A percentile compares a stretch with the other conserved stretches of the same genome.
Evolutionary conservation across 1,140 invertebrate species (phyloP).

Genomic region (Conus ventricosus): DNA sequence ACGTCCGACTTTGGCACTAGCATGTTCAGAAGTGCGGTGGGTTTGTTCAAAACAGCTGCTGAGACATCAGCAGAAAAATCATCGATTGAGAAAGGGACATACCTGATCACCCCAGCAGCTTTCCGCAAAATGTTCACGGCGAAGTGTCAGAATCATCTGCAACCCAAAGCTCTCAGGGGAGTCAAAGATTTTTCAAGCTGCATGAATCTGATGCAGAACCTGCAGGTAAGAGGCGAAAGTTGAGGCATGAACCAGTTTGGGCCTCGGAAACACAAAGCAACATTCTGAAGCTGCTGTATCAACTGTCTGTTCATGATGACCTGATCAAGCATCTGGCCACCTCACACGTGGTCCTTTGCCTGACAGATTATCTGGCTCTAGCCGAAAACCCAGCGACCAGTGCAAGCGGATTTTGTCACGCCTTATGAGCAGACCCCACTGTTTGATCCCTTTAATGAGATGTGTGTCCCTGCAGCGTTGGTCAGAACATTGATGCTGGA

Average conservation of each 20-base stretch:
- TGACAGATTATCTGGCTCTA: conserved; percentile 53
- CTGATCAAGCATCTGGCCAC: conserved; percentile 52
- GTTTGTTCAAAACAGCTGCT: background rate
- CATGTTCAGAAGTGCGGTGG: background rate
- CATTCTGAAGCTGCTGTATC: conserved; percentile 59
- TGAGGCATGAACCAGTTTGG: background rate
- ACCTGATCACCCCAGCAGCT: background rate
- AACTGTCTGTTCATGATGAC: conserved; percentile 58
- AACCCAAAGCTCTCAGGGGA: background rate
- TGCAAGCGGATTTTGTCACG: conserved; percentile 48
- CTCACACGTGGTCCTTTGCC: conserved; percentile 38
- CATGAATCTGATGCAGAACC: background rate
- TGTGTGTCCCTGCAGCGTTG: conserved; percentile 43
- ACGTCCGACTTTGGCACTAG: background rate
- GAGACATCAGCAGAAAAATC: background rate
- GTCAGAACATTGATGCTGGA: conserved; percentile 43
- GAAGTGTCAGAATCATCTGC: background rate
- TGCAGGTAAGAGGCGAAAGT: background rate
- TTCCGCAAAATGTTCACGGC: background rate
- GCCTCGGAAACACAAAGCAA: conserved; percentile 50
- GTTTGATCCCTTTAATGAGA: conserved; percentile 45
- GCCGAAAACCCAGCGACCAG: conserved; percentile 40
- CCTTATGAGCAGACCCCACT: conserved; percentile 49
- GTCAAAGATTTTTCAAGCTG: conserved; percentile 7
- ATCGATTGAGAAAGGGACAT: background rate